Percentiles rank a stretch among this genome's conserved stretches.
Evolutionary conservation across 1,140 invertebrate genomes (phyloP).

Genomic region (Drosophila burlai): DNA sequence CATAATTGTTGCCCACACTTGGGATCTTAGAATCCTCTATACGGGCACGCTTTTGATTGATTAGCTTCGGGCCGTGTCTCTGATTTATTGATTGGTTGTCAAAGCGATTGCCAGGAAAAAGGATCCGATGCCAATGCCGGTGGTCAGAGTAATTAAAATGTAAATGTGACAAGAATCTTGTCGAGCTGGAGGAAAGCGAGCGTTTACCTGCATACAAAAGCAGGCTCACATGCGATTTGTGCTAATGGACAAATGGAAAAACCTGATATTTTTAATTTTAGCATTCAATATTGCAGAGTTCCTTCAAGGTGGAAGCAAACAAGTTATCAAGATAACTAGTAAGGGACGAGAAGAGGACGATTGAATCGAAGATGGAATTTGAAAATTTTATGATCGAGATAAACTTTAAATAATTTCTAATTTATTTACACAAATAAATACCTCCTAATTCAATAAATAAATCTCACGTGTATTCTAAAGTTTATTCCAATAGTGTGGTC

Average conservation of each 20-base stretch:
- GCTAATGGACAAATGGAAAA: not conserved
- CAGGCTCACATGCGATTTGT: conserved; percentile 19
- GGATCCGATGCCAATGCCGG: not conserved
- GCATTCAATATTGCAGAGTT: not conserved
- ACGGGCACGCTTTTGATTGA: conserved; percentile 49
- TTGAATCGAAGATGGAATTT: no score
- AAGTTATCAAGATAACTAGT: no score
- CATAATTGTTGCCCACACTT: conserved; percentile 70
- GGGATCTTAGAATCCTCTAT: not conserved
- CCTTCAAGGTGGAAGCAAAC: no score
- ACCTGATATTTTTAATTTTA: not conserved
- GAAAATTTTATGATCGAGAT: no score
- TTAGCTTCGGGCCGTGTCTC: conserved; percentile 48
- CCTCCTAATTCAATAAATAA: no score
- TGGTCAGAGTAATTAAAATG: conserved; percentile 64
- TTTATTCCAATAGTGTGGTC: no score
- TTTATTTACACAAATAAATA: no score
- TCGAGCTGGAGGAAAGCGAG: not conserved
- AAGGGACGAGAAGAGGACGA: no score
- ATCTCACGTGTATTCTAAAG: no score
- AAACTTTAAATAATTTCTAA: no score
- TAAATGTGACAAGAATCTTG: conserved; percentile 48
- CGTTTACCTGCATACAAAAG: conserved; percentile 11
- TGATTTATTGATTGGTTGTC: conserved; percentile 79
- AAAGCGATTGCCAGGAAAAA: conserved; percentile 55